These are phyloP conservation scores for Sinocyclocheilus rhinocerous DNA, from an alignment of 2,113 vertebrate species.

Conservation along the genomic window DNA sequence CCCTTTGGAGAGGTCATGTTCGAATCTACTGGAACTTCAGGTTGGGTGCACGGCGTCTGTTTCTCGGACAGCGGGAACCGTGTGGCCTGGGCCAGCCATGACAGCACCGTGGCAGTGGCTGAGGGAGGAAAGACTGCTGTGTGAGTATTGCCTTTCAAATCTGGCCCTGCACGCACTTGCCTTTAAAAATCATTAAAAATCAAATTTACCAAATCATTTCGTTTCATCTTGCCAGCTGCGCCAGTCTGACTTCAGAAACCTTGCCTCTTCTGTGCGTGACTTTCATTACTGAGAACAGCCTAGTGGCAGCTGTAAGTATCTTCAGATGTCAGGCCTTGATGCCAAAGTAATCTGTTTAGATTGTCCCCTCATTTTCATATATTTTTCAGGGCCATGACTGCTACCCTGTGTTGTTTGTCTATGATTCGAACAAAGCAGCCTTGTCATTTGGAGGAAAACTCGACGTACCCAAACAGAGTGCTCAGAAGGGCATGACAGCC, in stretches of 20 bases:
- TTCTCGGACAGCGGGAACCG: conserved; percentile 90
- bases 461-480: conserved; percentile 91
- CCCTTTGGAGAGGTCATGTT: conserved; percentile 95
- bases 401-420: conserved; percentile 91
- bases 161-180: neutral
- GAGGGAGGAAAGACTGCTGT: conserved; percentile 85
- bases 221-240: conserved; percentile 68
- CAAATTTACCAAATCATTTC: neutral
- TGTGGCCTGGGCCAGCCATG: conserved; percentile 93
- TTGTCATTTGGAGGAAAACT: conserved; percentile 87
- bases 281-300: conserved; percentile 95
- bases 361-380: neutral
- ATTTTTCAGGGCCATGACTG: conserved; percentile 93
- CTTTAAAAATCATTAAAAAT: neutral
- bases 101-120: conserved; percentile 90
- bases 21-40: conserved; percentile 85
- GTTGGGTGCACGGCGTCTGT: conserved; percentile 94
- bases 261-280: conserved; percentile 92
- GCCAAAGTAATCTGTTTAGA: neutral
- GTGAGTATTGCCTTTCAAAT: conserved; percentile 24
- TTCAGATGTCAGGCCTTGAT: neutral
- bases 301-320: conserved; percentile 91
- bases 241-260: conserved; percentile 82
- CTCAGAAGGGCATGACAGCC: conserved; percentile 90
- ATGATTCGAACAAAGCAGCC: conserved; percentile 75